Base-by-base conservation (phyloP, 2,888 invertebrate species). In the Tinea semifulvella region DNA sequence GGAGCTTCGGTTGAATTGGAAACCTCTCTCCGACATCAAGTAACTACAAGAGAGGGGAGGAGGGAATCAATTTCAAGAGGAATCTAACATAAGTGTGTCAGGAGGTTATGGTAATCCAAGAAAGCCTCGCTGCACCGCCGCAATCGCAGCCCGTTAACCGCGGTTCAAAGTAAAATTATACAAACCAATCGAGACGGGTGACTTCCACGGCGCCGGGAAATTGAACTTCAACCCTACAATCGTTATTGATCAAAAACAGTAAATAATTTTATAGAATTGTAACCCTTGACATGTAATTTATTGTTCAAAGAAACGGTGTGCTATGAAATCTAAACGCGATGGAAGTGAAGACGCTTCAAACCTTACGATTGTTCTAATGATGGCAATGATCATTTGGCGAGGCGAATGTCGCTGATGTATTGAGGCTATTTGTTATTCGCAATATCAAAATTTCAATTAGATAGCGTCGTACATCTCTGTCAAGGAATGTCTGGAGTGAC, bases 61-160 rank as follows among this genome's bases (percentile, higher is more conserved):
- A 55, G 57, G 44, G 68, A 73, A 69, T 72, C 70, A 75, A 74
- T 75, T 73, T 71, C 60, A 57, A 56, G 59, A 60, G 63, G 63
- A 61, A 62, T 62, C 58, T 55, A 52, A 58, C 53, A 54, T 52
- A 74, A 71, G 65, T 73, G 61, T 75, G 77, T 68, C 67, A 76
- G 54, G 68, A 65, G 76, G 76, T 74, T 75, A 71, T 62, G 66
- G 68, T 70, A 65, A 70, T 65, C 61, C 62, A 59, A 65, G 65
- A 64, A 62, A 61, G 52, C 51, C 16, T 13, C 42, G 43, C 22
- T 26, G 14, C 26, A 27, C 51, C 52, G 53, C 51, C 52, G 53
- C 47, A 47, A 45, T 53, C 50, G 45, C 49, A 52, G 51, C 59
- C 74, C 73, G 72, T 75, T 74, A 74, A 55, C 56, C 66, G 67